Base-by-base conservation (phyloP, 2,888 invertebrate genomes). In the Priocnemis perturbator region DNA sequence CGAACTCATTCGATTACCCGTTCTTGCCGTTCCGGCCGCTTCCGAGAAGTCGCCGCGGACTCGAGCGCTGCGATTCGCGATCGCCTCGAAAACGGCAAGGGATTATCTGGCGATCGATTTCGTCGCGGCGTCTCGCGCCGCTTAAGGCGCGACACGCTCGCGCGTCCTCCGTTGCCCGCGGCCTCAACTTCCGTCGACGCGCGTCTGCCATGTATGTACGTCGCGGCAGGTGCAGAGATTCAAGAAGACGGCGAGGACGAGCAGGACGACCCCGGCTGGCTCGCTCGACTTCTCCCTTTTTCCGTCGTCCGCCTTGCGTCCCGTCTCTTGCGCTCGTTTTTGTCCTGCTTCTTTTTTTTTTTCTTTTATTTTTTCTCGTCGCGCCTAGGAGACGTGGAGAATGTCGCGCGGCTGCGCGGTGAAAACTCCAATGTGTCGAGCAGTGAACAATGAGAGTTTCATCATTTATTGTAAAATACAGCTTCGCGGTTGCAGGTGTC, bases 171-270 rank as follows among this genome's bases (percentile, higher is more conserved):
- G 79, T 77, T 76, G 80, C 77, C 74, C 71, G 59, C 62, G 66
- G 80, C 80, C 77, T 74, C 75, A 77, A 81, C 72, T 72, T 77
- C 73, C 73, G 73, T 79, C 81, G 67, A 62, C n/a, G 70, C 69
- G 80, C 76, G 73, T 81, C 85, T 85, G 81, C 86, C 86, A 86
- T 87, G 87, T 86, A 87, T n/a, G n/a, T n/a, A n/a, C n/a, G 79
- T 83, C 69, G 75, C 69, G 81, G 82, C 85, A 84, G 86, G 85
- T 85, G 85, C 78, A 78, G 76, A 78, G 76, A 78, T 78, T 80
- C 74, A 37, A 3, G 7, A 37, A 11, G 37, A 37, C 11, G 37
- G 7, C 4, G 11, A 37, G 37, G 37, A 37, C 37, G 37, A 37
- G 26, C 73, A 78, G 74, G 79, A 79, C 78, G 81, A 77, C 70